These are phyloP conservation scores for Lacerta agilis DNA, from an alignment of 2,797 vertebrate species.

Conservation along the genomic window DNA sequence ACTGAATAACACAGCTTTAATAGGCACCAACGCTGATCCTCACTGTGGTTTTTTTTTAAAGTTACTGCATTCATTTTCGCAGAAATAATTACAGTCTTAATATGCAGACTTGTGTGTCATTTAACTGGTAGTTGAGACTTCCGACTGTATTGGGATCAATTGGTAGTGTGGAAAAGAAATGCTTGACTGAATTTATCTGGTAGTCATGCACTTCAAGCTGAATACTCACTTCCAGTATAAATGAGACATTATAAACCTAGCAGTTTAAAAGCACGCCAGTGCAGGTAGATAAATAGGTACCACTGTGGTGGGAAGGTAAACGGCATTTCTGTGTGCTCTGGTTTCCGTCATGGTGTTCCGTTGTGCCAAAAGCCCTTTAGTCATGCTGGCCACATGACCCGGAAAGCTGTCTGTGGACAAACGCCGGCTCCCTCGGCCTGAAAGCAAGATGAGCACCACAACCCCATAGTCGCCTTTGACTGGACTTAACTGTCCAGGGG, in stretches of 20 bases:
- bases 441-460: too few species aligned
- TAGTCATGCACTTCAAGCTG: constrained; percentile 37
- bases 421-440: rapidly evolving
- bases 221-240: constrained; percentile 47
- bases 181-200: constrained; percentile 50
- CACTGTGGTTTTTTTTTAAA: too few species aligned
- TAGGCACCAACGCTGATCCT: constrained; percentile 49
- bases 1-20: constrained; percentile 65
- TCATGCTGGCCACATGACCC: too few species aligned
- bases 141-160: constrained; percentile 32
- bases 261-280: too few species aligned
- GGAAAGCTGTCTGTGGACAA: too few species aligned
- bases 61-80: constrained; percentile 41
- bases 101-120: constrained; percentile 40
- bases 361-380: too few species aligned
- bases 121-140: constrained; percentile 30
- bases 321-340: too few species aligned
- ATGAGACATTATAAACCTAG: constrained; percentile 28
- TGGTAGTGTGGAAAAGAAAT: constrained; percentile 39
- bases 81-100: constrained; percentile 34
- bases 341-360: too few species aligned
- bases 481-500: too few species aligned
- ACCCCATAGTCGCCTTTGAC: too few species aligned
- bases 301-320: too few species aligned
- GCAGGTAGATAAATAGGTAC: too few species aligned